Evolutionary conservation across 2,888 invertebrate genomes (phyloP).

Genomic region (Macropis europaea): DNA sequence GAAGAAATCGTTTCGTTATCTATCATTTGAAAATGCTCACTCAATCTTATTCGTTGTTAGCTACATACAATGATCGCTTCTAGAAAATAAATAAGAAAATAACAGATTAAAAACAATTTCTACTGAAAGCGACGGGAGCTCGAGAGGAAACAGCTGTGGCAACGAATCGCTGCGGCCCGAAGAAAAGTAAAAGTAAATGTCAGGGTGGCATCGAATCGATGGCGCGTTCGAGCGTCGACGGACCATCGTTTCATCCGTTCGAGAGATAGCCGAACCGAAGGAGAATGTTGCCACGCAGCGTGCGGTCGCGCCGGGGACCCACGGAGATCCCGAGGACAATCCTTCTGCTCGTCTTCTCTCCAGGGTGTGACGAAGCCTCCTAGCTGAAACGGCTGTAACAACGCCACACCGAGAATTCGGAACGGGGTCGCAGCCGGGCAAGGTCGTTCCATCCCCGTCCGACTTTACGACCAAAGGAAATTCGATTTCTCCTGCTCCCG

Average conservation of each 20-base stretch:
- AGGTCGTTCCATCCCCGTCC: constrained; percentile 17
- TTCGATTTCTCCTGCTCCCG: constrained; percentile 46
- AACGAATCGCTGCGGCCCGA: no score
- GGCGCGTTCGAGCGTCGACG: no score
- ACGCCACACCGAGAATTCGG: constrained; percentile 40
- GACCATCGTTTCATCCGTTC: background rate
- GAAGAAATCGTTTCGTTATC: no score
- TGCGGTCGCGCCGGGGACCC: constrained; percentile 11
- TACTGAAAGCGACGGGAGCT: no score
- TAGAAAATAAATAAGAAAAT: no score
- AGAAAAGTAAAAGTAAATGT: no score
- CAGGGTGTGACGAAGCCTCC: constrained; percentile 41
- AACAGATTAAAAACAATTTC: no score
- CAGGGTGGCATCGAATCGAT: no score
- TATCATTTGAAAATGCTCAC: no score
- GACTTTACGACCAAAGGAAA: constrained; percentile 43
- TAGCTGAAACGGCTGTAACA: constrained; percentile 34
- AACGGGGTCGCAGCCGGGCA: constrained; percentile 23
- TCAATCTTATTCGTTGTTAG: no score
- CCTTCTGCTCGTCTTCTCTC: constrained; percentile 44
- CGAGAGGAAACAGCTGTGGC: no score
- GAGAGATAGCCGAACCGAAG: background rate
- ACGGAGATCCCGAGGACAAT: constrained; percentile 42
- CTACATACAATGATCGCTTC: no score
- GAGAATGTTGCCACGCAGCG: constrained; percentile 19